Base-by-base conservation (phyloP, 1,140 invertebrate species). In the Achatina immaculata region DNA sequence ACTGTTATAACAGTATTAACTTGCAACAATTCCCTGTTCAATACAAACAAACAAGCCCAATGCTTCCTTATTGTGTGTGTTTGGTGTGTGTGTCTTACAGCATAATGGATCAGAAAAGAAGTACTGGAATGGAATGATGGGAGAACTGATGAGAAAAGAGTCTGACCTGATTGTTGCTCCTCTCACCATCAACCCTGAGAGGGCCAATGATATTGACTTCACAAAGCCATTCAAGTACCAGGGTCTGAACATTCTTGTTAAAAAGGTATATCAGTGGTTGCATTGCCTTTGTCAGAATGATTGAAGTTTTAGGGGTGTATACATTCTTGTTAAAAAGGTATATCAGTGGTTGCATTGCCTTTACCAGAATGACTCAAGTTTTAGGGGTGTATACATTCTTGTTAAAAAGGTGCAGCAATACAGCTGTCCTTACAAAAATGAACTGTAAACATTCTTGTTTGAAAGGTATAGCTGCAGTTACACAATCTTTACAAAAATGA, bases 151-250 rank as follows among this genome's bases (percentile, higher is more conserved):
- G 16, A 94, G 95, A 85, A 96, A 98, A 89, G 93, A 95, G 84
- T 97, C 98, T 4, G 98, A 99, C 92, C 96, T 99, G 95, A 99
- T 99, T 82, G 97, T 99, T 11, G 98, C 98, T 68, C 98, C 98
- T 51, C 93, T 99, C 69, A 99, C 98, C 48, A 99, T 99, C 85
- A 99, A 98, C 92, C 98, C 98, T 21, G 98, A 99, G 93, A 93
- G 98, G 87, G 97, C 98, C 16, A 95, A 97, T 91, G 97, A 96
- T 87, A 99, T 99, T 84, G 98, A 99, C 90, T 99, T 99, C 92
- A 98, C 97, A 87, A 99, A 99, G 91, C 98, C 98, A 40, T 99
- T 99, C 92, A 99, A 99, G 92, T 99, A 99, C 92, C 98, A 99
- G 86, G 94, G 94, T 28, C 98, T 99, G 83, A 99, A 97, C 78